A percentile compares a stretch with the other conserved stretches of the same genome.
Conservation (phyloP, 2,797 vertebrate genomes). For the Brotula barbata region DNA sequence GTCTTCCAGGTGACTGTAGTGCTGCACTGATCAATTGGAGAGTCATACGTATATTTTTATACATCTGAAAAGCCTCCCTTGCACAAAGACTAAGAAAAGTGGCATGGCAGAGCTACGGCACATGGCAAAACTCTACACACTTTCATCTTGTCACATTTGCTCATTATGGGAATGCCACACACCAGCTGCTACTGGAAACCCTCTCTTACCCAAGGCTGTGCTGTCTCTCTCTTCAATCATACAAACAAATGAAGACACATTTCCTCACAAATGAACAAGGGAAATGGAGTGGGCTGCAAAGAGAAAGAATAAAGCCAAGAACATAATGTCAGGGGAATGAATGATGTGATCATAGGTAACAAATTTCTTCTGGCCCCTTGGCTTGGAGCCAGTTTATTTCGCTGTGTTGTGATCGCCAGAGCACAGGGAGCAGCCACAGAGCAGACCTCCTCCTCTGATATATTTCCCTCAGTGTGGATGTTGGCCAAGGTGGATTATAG, state of each 20-base stretch:
- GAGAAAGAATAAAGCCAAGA: constrained; percentile 18
- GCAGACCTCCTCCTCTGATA: constrained; percentile 31
- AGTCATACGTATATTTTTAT: not conserved
- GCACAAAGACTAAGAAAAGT: constrained; percentile 15
- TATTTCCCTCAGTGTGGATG: constrained; percentile 22
- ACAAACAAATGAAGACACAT: constrained; percentile 60
- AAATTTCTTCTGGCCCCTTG: constrained; percentile 37
- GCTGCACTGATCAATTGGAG: constrained; percentile 18
- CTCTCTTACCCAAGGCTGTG: constrained; percentile 43
- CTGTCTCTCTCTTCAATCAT: constrained; percentile 56
- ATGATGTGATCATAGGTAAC: constrained; percentile 58
- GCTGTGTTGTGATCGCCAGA: constrained; percentile 40
- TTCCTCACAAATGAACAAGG: constrained; percentile 53
- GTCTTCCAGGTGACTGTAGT: constrained; percentile 11
- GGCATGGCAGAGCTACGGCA: constrained; percentile 24
- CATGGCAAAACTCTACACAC: constrained; percentile 38
- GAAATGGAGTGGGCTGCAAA: constrained; percentile 20
- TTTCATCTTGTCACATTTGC: constrained; percentile 59
- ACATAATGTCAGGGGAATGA: constrained; percentile 51
- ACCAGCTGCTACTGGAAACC: constrained; percentile 64
- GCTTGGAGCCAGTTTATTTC: constrained; percentile 35
- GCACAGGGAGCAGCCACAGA: constrained; percentile 10
- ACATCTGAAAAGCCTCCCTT: constrained; percentile 22
- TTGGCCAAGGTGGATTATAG: constrained; percentile 21
- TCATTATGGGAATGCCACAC: constrained; percentile 49